Evolutionary conservation across 2,888 invertebrate species (phyloP), one percentile per base, ranked within the genome.

Genomic region (Minunthozetes semirufus): DNA sequence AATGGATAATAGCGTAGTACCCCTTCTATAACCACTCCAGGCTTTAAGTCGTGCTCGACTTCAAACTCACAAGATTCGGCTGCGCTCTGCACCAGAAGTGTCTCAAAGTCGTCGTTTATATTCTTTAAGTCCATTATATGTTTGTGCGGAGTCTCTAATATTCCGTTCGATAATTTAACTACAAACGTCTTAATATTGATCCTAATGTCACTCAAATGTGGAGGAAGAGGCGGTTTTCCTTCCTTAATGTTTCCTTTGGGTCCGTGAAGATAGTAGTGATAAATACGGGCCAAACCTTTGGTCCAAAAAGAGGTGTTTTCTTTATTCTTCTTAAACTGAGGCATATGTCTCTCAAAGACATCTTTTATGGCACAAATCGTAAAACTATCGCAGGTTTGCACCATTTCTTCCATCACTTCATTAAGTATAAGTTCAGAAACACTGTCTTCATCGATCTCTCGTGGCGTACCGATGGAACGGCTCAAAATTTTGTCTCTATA

Each of bases 221-320:
- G 2, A 5, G 25, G 13, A 17, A 53, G 15, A 8, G 4, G 6
- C 29, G 38, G 17, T 15, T 33, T 22, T 15, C 4, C 38, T 3
- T 13, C 22, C 46, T 3, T 4, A 4, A 15, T 19, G 13, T 71
- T 71, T 5, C 71, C 71, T 27, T 71, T 46, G 5, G 71, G 71
- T 4, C 71, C 71, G 71, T 71, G 71, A 53, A 71, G 25, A 29
- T 71, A 71, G 15, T 71, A 71, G 53, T 71, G 71, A 71, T 71
- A 71, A 71, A 71, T 46, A 6, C 53, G 13, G 42, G 71, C 38
- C 48, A 71, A 71, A 0, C 42, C 27, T 63, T 63, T 63, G n/a
- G 63, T 63, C 63, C 63, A 63, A 38, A 38, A 29, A 1, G 1
- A 2, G 8, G 17, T 19, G 22, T 27, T 42, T 17, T 71, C 71